phyloP scores from a whole-genome alignment of 2,888 invertebrate species.

The Melanotus villosus region DNA sequence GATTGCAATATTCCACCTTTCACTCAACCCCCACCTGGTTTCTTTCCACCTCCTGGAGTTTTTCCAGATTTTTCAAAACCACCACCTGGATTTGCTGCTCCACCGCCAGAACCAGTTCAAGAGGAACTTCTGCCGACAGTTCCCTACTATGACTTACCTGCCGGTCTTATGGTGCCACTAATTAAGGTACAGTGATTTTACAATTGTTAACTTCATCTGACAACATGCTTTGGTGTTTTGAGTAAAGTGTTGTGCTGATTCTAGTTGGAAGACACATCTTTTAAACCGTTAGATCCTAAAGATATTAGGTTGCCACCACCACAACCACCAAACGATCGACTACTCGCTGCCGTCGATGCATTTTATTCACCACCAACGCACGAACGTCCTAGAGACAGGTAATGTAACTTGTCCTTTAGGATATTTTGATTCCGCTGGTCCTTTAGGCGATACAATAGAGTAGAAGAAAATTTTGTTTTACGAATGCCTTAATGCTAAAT shows the following conservation, averaged over 20 bases:
- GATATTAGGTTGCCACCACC: conserved; percentile 94
- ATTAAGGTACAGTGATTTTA: conserved; percentile 78
- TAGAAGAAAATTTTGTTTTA: not conserved
- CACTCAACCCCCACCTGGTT: conserved; percentile 73
- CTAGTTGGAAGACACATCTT: conserved; percentile 90
- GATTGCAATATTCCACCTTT: conserved; percentile 59
- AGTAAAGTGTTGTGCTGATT: conserved; percentile 56
- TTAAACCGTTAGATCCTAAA: conserved; percentile 90
- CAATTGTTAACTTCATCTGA: conserved; percentile 29
- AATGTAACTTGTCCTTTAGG: conserved; percentile 53
- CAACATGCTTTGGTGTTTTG: conserved; percentile 35
- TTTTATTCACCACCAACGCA: conserved; percentile 97
- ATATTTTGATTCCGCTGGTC: conserved; percentile 11
- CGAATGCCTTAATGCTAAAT: not conserved
- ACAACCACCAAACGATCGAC: conserved; percentile 92
- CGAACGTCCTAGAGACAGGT: conserved; percentile 95
- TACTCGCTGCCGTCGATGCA: conserved; percentile 94
- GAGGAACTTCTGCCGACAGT: conserved; percentile 90
- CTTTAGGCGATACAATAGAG: not conserved
- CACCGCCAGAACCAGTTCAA: conserved; percentile 70
- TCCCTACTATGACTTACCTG: conserved; percentile 97
- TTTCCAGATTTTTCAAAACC: conserved; percentile 90
- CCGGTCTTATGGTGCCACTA: conserved; percentile 97
- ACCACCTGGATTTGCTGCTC: conserved; percentile 82
- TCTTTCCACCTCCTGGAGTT: conserved; percentile 69